Base-by-base conservation (phyloP, 1,140 invertebrate genomes). In the Drosophila orena region DNA sequence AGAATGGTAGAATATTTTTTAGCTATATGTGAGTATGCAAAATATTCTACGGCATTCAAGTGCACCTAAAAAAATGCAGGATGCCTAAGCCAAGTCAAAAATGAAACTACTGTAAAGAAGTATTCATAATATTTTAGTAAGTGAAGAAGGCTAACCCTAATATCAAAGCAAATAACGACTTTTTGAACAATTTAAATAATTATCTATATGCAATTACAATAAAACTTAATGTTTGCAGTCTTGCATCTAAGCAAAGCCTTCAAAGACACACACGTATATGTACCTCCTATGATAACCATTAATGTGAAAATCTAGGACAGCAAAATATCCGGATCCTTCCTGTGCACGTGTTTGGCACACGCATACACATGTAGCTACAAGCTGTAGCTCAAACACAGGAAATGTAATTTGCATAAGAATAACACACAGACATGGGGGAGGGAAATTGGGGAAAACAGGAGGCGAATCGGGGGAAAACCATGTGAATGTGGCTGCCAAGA, bases 341-440 rank as follows among this genome's bases (percentile, higher is more conserved):
- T 35, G 47, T 66, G 53, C 37, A 55, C 24, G 22, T 54, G 43
- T 47, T 37, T 40, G 27, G 43, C 68, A 49, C 64, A 75, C 65
- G 43, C 74, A 77, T 77, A 77, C 75, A 77, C 57, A 70, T 77
- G 81, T 86, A 86, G 43, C 83, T 88, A 86, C 81, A 86, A 79
- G 81, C 81, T 86, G 81, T 86, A 86, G 81, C 81, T 86, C 81
- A 86, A 86, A 86, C 81, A 86, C 81, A 88, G 81, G 81, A 86
- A 86, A 86, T 86, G 81, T 86, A 86, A 86, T 86, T 86, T 86
- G 81, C 81, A 86, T 86, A 86, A 86, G 83, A 86, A 86, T 86
- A 88, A 86, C 83, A 86, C 64, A 83, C 64, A 86, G 43, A 68
- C 50, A 78, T 57, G 62, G 64, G 50, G 24, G 20, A 10, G 59